Base-by-base conservation (phyloP, 1,140 invertebrate species). In the Drosophila tani region DNA sequence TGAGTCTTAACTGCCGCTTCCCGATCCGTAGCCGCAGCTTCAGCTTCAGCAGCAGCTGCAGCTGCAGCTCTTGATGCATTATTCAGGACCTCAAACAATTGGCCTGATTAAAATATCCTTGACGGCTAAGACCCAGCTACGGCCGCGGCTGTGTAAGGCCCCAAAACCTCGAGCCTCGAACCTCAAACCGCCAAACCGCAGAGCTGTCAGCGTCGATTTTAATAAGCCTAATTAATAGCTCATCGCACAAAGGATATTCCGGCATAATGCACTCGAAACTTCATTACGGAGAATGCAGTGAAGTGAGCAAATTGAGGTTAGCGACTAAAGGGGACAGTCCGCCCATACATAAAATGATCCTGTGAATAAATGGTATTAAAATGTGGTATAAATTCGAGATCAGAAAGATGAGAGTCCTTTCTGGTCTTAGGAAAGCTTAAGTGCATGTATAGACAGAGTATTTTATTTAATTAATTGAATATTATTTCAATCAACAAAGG, bases 141-240 rank as follows among this genome's bases (percentile, higher is more conserved):
- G 43, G 46, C 43, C 41, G 40, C 43, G 49, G 40, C 11, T 68
- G 71, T 45, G 45, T 53, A 41, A 43, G 41, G 43, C 41, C 49
- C 49, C 65, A 27, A 75, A 76, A 68, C 66, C 60, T 47, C 70
- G 49, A 62, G 62, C 35, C 60, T 29, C 6, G 27, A 29, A 29
- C 56, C 53, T 29, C 27, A 29, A 29, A 35, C 32, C 32, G 50
- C 65, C 55, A 45, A 75, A 90, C 84, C 84, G 62, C 84, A 90
- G 51, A 67, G 68, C 84, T 78, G 73, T 81, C 77, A 84, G 69
- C 81, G 85, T 63, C 63, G 65, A 84, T 79, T 87, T 84, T 81
- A 88, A 88, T 90, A 84, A 75, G 85, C 85, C 85, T 88, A 90
- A 88, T 88, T 88, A 88, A 90, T 84, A 81, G 85, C 59, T 24